Percentiles rank a stretch among this genome's conserved stretches.
These are phyloP conservation scores for Pelobates fuscus DNA, from an alignment of 2,113 vertebrate species.

Conservation along the genomic window DNA sequence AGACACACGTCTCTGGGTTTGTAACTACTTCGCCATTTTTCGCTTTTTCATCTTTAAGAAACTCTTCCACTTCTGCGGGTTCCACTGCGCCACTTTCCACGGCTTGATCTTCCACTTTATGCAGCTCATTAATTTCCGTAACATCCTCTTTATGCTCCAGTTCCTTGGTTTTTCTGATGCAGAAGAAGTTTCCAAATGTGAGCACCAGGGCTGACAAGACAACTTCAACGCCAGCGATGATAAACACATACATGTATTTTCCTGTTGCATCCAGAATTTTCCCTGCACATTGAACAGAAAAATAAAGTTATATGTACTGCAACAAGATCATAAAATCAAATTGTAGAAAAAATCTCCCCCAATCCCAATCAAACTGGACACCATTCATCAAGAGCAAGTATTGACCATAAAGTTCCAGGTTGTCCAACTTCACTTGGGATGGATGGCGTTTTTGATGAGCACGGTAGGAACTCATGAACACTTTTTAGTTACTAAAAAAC, in stretches of 20 bases:
- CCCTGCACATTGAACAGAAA: slow-evolving; percentile 66
- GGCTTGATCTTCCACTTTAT: slow-evolving; percentile 60
- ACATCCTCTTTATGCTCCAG: slow-evolving; percentile 62
- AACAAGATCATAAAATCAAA: not conserved
- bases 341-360: too few relatives aligned
- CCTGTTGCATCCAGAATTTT: slow-evolving; percentile 81
- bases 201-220: slow-evolving; percentile 76
- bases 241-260: slow-evolving; percentile 85
- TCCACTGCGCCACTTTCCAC: slow-evolving; percentile 58
- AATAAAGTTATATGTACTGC: not conserved
- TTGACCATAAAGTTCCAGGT: too few relatives aligned
- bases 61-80: slow-evolving; percentile 69
- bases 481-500: too few relatives aligned
- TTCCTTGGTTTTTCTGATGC: slow-evolving; percentile 69
- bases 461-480: too few relatives aligned
- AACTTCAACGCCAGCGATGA: slow-evolving; percentile 87
- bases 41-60: slow-evolving; percentile 71
- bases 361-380: too few relatives aligned
- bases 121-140: slow-evolving; percentile 58
- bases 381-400: too few relatives aligned
- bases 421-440: too few relatives aligned
- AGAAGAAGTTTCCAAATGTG: slow-evolving; percentile 79
- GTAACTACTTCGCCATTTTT: slow-evolving; percentile 66
- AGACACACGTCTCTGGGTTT: slow-evolving; percentile 77
- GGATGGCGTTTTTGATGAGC: too few relatives aligned